Evolutionary conservation across 1,140 invertebrate species (phyloP).

Genomic region (Drosophila ambigua): DNA sequence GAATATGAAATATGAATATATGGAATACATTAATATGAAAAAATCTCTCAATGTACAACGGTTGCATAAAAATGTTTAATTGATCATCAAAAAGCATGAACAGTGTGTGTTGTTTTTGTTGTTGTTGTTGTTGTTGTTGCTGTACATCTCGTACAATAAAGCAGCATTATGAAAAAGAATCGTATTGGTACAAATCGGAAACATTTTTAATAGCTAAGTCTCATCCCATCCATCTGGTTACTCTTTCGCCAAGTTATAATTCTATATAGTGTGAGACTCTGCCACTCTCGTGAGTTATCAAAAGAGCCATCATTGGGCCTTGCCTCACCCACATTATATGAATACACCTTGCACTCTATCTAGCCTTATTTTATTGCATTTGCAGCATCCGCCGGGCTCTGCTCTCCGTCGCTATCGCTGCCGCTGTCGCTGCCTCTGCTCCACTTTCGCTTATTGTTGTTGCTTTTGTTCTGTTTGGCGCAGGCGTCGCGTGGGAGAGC

Average conservation of each 20-base stretch:
- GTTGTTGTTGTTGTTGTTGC: slow-evolving; percentile 40
- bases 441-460: slow-evolving; percentile 44
- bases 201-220: slow-evolving; percentile 44
- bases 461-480: slow-evolving; percentile 23
- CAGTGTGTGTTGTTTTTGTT: slow-evolving; percentile 37
- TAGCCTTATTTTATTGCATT: slow-evolving; percentile 60
- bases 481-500: slow-evolving; percentile 42
- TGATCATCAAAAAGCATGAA: slow-evolving; percentile 63
- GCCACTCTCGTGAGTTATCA: no score
- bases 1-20: slow-evolving; percentile 44
- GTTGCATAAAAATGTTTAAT: slow-evolving; percentile 77
- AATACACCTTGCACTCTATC: slow-evolving; percentile 26
- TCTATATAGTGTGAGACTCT: no score
- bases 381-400: slow-evolving; percentile 40
- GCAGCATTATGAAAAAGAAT: slow-evolving; percentile 63
- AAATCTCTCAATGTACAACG: slow-evolving; percentile 42
- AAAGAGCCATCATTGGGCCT: no score
- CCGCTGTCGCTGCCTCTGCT: slow-evolving; percentile 54
- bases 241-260: slow-evolving; percentile 31
- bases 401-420: slow-evolving; percentile 1
- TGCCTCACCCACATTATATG: no score
- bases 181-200: slow-evolving; percentile 51
- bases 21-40: slow-evolving; percentile 12
- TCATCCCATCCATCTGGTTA: slow-evolving; percentile 19
- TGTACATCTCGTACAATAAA: slow-evolving; percentile 68